Conservation (phyloP, 1,140 invertebrate species). For the Bathynomus jamesi region DNA sequence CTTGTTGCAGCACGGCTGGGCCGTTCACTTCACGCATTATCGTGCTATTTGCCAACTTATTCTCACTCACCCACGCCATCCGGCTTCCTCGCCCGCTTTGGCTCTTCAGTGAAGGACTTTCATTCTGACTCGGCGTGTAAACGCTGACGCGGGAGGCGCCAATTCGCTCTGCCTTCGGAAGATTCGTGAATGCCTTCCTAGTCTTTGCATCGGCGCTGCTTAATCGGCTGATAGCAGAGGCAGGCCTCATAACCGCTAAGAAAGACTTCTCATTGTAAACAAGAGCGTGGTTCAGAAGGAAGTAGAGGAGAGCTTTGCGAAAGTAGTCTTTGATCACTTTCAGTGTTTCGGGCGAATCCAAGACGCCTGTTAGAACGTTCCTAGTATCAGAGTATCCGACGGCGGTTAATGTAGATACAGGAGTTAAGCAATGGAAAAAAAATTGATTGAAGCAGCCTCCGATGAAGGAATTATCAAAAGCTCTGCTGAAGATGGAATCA, state of each 20-base stretch:
- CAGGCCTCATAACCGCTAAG: too few species aligned
- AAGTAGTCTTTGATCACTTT: constrained; percentile 42
- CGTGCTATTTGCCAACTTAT: neutral
- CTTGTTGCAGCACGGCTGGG: neutral
- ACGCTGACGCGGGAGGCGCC: constrained; percentile 2
- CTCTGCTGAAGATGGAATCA: constrained; percentile 46
- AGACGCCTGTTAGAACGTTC: constrained; percentile 48
- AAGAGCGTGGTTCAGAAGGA: constrained; percentile 43
- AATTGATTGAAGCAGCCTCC: constrained; percentile 29
- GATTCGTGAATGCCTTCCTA: constrained; percentile 15
- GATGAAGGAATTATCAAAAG: constrained; percentile 40
- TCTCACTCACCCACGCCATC: constrained; percentile 22
- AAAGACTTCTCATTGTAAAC: neutral
- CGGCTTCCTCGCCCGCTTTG: constrained; percentile 31
- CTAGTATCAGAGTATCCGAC: constrained; percentile 46
- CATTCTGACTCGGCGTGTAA: neutral
- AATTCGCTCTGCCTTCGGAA: constrained; percentile 19
- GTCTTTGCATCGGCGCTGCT: neutral
- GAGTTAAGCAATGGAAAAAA: constrained; percentile 36
- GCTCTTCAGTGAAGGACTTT: neutral
- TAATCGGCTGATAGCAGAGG: neutral
- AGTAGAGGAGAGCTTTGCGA: constrained; percentile 45
- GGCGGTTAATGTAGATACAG: constrained; percentile 28
- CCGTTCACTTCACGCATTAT: neutral
- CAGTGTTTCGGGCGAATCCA: constrained; percentile 46